Evolutionary conservation across 2,797 vertebrate genomes (phyloP).

Genomic region (Antennarius maculatus): DNA sequence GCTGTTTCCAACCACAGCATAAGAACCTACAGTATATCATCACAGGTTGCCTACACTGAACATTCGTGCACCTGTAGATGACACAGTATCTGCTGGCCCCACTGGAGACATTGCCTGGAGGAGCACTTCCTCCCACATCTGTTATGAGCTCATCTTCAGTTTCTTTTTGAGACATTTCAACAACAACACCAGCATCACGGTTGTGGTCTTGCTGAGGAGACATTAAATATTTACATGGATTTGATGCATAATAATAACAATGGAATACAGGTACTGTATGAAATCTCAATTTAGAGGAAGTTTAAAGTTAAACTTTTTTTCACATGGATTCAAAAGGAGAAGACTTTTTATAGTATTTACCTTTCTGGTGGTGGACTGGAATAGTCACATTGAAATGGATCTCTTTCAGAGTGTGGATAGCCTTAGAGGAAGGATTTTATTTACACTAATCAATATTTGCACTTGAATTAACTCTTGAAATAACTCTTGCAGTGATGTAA

Average conservation of each 20-base stretch:
- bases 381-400: no score
- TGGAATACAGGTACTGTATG: conserved; percentile 4
- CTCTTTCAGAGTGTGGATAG: no score
- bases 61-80: conserved; percentile 68
- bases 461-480: no score
- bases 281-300: conserved; percentile 15
- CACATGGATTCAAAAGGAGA: no score
- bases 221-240: conserved; percentile 5
- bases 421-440: no score
- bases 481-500: no score
- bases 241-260: conserved; percentile 10
- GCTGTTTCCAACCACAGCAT: conserved; percentile 66
- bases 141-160: conserved; percentile 68
- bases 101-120: conserved; percentile 59
- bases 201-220: conserved; percentile 21
- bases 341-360: no score
- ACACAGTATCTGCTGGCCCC: conserved; percentile 60
- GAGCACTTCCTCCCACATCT: conserved; percentile 61
- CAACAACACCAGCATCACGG: conserved; percentile 9
- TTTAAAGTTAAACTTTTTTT: conserved; percentile 13
- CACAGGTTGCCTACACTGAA: conserved; percentile 55
- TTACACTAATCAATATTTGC: no score
- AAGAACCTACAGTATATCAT: conserved; percentile 37
- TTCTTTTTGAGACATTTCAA: conserved; percentile 19
- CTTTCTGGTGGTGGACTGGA: no score